phyloP scores from a whole-genome alignment of 2,888 invertebrate species.

The Platerodrilus igneus region DNA sequence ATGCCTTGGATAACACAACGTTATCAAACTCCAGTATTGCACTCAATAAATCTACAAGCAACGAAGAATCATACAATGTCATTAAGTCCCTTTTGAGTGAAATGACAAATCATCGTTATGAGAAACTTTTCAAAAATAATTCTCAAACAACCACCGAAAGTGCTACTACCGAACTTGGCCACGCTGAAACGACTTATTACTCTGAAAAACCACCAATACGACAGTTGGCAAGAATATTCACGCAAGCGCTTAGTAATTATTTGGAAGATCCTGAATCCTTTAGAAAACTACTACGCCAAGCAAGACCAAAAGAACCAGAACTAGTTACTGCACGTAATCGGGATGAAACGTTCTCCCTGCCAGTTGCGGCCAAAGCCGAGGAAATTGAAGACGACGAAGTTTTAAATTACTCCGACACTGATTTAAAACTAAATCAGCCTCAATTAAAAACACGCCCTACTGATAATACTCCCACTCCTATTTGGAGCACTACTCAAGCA shows the following conservation, averaged over 20 bases:
- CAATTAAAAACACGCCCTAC: constrained; percentile 46
- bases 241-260: constrained; percentile 76
- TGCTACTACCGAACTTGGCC: constrained; percentile 52
- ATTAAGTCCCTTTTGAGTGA: constrained; percentile 19
- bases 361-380: constrained; percentile 34
- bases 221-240: constrained; percentile 79
- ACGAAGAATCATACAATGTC: constrained; percentile 9
- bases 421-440: constrained; percentile 40
- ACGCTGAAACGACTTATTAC: constrained; percentile 62
- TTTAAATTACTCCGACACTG: constrained; percentile 70
- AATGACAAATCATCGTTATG: constrained; percentile 26
- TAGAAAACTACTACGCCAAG: constrained; percentile 68
- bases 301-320: constrained; percentile 74
- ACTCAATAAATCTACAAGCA: constrained; percentile 24
- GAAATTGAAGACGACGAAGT: constrained; percentile 65
- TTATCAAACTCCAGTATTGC: too few species aligned
- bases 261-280: constrained; percentile 79
- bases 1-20: constrained; percentile 54
- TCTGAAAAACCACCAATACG: constrained; percentile 64
- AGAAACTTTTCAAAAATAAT: constrained; percentile 47
- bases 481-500: too few species aligned
- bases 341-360: too few species aligned
- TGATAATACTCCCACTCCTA: constrained; percentile 31
- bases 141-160: constrained; percentile 8
- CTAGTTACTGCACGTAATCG: constrained; percentile 42